Evolutionary conservation across 2,888 invertebrate genomes (phyloP).

Genomic region (Metalampra italica): DNA sequence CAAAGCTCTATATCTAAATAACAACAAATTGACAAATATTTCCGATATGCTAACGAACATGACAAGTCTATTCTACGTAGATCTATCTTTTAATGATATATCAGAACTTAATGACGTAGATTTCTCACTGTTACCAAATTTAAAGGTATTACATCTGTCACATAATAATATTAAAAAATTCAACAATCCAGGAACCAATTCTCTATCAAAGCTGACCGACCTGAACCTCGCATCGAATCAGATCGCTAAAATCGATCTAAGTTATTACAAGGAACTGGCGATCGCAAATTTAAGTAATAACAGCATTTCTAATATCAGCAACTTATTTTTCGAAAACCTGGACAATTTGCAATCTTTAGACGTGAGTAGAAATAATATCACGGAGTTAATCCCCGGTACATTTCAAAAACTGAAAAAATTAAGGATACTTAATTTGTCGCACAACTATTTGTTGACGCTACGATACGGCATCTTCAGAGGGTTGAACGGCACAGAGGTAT

Average conservation of each 20-base stretch:
- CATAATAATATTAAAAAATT: constrained; percentile 48
- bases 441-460: constrained; percentile 42
- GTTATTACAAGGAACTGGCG: constrained; percentile 42
- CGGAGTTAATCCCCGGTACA: constrained; percentile 49
- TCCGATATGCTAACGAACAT: constrained; percentile 30
- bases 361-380: constrained; percentile 50
- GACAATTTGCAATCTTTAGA: constrained; percentile 48
- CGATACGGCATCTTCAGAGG: constrained; percentile 60
- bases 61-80: constrained; percentile 38
- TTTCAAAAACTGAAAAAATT: constrained; percentile 52
- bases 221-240: constrained; percentile 46
- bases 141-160: constrained; percentile 42
- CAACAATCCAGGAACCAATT: constrained; percentile 44
- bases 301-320: constrained; percentile 35
- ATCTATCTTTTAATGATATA: constrained; percentile 47
- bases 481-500: constrained; percentile 45
- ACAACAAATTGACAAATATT: constrained; percentile 41
- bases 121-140: constrained; percentile 30
- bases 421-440: constrained; percentile 53
- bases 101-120: constrained; percentile 25
- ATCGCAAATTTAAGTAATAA: constrained; percentile 51
- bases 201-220: constrained; percentile 37
- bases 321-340: constrained; percentile 39
- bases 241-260: constrained; percentile 43
- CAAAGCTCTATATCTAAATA: constrained; percentile 49